A percentile compares a stretch with the other conserved stretches of the same genome.
Conservation (phyloP, 2,888 invertebrate genomes). For the Agonopterix arenella region DNA sequence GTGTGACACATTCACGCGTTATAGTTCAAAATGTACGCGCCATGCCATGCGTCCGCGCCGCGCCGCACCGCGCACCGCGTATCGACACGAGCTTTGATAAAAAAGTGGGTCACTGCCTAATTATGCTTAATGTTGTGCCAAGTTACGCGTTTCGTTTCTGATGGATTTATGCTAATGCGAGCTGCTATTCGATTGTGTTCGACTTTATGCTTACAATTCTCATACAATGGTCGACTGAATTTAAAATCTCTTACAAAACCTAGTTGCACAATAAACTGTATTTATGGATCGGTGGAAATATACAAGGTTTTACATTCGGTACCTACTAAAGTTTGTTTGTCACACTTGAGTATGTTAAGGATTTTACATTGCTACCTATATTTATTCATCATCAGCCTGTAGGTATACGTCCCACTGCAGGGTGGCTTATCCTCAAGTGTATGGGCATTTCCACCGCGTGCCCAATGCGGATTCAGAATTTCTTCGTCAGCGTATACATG, state of each 20-base stretch:
- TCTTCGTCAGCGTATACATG: too few relatives aligned
- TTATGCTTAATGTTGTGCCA: conserved; percentile 52
- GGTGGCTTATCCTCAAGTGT: too few relatives aligned
- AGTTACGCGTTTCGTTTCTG: conserved; percentile 51
- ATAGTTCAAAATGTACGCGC: too few relatives aligned
- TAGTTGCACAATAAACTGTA: conserved; percentile 1
- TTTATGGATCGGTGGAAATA: not conserved
- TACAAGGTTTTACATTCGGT: conserved; percentile 8
- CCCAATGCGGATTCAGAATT: too few relatives aligned
- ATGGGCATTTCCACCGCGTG: too few relatives aligned
- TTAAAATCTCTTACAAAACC: not conserved
- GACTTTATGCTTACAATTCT: conserved; percentile 20
- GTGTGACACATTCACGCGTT: too few relatives aligned
- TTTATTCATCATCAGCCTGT: too few relatives aligned
- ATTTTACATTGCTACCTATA: too few relatives aligned
- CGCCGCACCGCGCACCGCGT: not conserved
- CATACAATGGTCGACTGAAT: conserved; percentile 4
- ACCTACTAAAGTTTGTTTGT: conserved; percentile 3
- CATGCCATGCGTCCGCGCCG: too few relatives aligned
- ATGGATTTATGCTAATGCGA: conserved; percentile 51
- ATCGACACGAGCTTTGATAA: conserved; percentile 39
- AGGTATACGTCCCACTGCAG: too few relatives aligned
- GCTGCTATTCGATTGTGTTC: conserved; percentile 25
- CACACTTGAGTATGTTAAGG: too few relatives aligned
- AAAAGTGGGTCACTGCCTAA: conserved; percentile 62